phyloP scores from a whole-genome alignment of 2,113 vertebrate genomes.

The Daphoenositta chrysoptera region DNA sequence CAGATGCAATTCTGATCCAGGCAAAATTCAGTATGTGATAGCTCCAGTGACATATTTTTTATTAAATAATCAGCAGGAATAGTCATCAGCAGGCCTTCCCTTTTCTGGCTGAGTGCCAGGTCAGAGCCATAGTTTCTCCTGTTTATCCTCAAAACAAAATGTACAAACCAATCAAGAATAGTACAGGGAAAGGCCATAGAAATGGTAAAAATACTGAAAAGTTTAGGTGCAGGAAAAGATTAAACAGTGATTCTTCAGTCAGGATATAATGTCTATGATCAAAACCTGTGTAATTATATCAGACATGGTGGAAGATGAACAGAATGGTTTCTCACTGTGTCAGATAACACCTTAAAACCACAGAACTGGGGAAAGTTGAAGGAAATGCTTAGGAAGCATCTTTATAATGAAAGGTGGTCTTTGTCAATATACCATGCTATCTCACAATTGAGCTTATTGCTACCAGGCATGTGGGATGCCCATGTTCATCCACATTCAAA shows the following conservation, averaged over 20 bases:
- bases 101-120: background rate
- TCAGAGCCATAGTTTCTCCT: background rate
- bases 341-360: background rate
- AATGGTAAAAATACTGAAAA: background rate
- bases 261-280: background rate
- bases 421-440: background rate
- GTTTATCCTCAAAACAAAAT: background rate
- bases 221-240: background rate
- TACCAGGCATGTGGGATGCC: background rate
- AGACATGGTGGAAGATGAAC: background rate
- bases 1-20: background rate
- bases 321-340: background rate
- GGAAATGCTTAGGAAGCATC: background rate
- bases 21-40: background rate
- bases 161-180: background rate
- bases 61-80: background rate
- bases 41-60: background rate
- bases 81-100: background rate
- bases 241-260: background rate
- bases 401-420: background rate
- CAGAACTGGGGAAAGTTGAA: background rate
- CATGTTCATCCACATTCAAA: background rate
- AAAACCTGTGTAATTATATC: background rate
- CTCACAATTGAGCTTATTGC: background rate
- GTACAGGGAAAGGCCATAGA: background rate